Evolutionary conservation across 2,113 vertebrate species (phyloP), one percentile per base, ranked within the genome.

Genomic region (Larimichthys crocea): DNA sequence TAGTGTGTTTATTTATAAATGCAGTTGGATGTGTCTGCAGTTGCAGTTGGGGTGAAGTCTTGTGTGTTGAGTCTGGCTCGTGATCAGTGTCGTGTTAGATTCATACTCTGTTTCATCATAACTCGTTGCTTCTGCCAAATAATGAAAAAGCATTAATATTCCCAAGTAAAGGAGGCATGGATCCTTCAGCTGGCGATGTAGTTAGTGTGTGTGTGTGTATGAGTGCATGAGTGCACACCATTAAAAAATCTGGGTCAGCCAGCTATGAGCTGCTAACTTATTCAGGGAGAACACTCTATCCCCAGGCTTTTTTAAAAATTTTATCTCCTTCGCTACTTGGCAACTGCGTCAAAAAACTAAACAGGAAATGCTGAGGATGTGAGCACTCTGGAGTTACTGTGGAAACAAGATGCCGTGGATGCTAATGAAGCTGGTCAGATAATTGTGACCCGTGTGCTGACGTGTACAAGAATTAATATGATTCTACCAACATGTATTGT

Each of bases 361-460:
- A 89, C 80, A 85, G 84, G 85, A 88, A 86, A 72, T 86, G 19
- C 70, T 63, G 50, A 68, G 64, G 80, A 78, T 82, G 78, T 69
- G 74, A 87, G 70, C 52, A 3, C 49, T 26, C 4, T 49, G 46
- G 48, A 12, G 87, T 84, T 87, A 73, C 80, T 63, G 66, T 83
- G 76, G 85, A 70, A 88, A 88, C 74, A 11, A 55, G 68, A 85
- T 83, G 74, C 83, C 19, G 35, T 65, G 56, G 61, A 72, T 83
- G 67, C 61, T 83, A 75, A 80, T 88, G 64, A 20, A 74, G 80
- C 55, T 29, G 76, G 52, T 78, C 31, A 42, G 31, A 61, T 46
- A 60, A 17, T 29, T 62, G 48, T 55, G 76, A 64, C 52, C 42
- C 53, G 53, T 74, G 72, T 53, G 19, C 35, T 40, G 35, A 40